These are phyloP conservation scores for Hydropotes inermis DNA, from an alignment of 2,113 vertebrate species.

Conservation along the genomic window DNA sequence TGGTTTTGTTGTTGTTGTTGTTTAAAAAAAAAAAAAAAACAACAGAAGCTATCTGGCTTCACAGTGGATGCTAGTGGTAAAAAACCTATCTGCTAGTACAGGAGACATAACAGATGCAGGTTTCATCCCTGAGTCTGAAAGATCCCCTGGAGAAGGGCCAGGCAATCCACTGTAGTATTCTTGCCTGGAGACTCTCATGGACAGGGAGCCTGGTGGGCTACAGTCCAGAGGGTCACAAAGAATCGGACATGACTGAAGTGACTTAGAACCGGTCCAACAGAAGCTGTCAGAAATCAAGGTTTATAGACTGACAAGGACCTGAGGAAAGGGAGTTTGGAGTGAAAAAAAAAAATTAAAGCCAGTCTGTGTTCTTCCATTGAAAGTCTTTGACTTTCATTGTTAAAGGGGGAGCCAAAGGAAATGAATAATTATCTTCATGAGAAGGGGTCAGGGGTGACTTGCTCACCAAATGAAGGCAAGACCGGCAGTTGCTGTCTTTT, in stretches of 20 bases:
- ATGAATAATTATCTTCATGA: not conserved
- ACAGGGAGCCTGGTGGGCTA: not conserved
- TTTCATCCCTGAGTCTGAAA: not conserved
- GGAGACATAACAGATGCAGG: not conserved
- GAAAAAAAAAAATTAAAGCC: not conserved
- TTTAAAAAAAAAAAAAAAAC: no score
- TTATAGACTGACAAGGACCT: not conserved
- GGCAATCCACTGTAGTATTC: not conserved
- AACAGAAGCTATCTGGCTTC: not conserved
- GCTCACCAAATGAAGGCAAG: conserved; percentile 25
- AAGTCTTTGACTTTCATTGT: not conserved
- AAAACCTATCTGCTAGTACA: not conserved
- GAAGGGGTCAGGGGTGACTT: not conserved
- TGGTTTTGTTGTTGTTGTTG: not conserved
- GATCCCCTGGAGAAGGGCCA: not conserved
- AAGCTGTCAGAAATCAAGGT: not conserved
- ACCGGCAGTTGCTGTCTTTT: conserved; percentile 17
- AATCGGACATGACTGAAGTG: not conserved
- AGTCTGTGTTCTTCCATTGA: not conserved
- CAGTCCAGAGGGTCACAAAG: not conserved
- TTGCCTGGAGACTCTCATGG: not conserved
- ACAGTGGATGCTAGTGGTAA: not conserved
- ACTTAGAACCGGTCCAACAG: not conserved
- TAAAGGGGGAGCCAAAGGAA: not conserved
- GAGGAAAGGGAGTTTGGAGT: not conserved